These are phyloP conservation scores for Drosophila nannoptera DNA, from an alignment of 1,140 invertebrate genomes.

Conservation along the genomic window DNA sequence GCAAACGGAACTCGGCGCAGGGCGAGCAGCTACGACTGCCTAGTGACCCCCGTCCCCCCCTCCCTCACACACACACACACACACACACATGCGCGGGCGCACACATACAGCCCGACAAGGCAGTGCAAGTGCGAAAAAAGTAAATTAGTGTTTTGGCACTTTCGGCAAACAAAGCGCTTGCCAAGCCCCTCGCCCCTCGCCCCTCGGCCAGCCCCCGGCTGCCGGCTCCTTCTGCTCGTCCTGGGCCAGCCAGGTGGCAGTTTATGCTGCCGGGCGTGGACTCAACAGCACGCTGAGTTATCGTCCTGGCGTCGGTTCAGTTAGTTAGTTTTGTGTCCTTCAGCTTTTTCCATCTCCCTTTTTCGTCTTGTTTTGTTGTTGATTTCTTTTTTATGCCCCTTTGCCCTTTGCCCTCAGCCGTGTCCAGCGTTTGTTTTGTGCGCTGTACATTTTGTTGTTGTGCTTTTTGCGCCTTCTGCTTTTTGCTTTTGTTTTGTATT, in stretches of 20 bases:
- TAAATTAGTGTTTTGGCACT: slow-evolving; percentile 78
- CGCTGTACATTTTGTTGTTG: slow-evolving; percentile 39
- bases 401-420: slow-evolving; percentile 9
- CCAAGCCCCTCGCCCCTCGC: slow-evolving; percentile 12
- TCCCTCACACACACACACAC: slow-evolving; percentile 7
- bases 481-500: slow-evolving; percentile 62
- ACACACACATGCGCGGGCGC: slow-evolving; percentile 8
- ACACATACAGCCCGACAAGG: neutral
- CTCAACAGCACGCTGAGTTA: slow-evolving; percentile 54
- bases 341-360: slow-evolving; percentile 30
- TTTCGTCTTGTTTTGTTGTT: slow-evolving; percentile 23
- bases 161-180: slow-evolving; percentile 70
- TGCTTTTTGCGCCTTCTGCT: slow-evolving; percentile 35
- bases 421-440: slow-evolving; percentile 36
- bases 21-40: slow-evolving; percentile 25
- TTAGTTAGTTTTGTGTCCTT: slow-evolving; percentile 75
- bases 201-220: slow-evolving; percentile 16
- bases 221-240: slow-evolving; percentile 13
- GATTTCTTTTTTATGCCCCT: slow-evolving; percentile 18
- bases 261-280: slow-evolving; percentile 50
- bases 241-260: slow-evolving; percentile 63
- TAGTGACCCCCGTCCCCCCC: neutral
- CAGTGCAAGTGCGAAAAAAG: slow-evolving; percentile 53
- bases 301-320: slow-evolving; percentile 50
- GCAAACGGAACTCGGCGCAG: slow-evolving; percentile 32